phyloP scores from a whole-genome alignment of 2,113 vertebrate species.

The Pterocles burchelli region DNA sequence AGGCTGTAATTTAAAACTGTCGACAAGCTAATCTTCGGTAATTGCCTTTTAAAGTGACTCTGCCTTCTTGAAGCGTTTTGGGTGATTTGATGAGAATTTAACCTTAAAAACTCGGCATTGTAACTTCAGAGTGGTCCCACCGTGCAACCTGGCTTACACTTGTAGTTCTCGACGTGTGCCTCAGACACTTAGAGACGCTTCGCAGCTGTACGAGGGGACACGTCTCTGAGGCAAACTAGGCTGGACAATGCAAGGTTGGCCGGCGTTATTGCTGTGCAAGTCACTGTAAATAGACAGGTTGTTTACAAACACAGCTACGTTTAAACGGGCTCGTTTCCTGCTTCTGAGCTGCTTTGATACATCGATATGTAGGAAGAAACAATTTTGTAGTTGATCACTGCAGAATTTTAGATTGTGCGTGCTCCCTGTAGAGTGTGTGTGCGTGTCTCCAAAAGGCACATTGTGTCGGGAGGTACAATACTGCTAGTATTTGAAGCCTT shows the following conservation, averaged over 20 bases:
- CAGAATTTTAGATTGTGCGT: neutral
- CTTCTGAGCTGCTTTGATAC: neutral
- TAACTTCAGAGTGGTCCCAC: slow-evolving; percentile 9
- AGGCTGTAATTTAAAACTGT: slow-evolving; percentile 80
- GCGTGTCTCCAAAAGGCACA: neutral
- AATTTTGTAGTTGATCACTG: neutral
- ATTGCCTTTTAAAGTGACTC: slow-evolving; percentile 78
- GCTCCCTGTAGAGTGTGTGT: neutral
- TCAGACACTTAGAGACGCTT: neutral
- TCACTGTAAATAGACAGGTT: neutral
- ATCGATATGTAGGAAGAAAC: neutral
- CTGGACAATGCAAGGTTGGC: neutral
- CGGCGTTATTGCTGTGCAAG: neutral
- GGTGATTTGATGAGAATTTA: slow-evolving; percentile 71
- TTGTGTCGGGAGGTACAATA: neutral
- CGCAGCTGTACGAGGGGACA: neutral
- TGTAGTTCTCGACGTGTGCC: neutral
- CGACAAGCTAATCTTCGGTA: slow-evolving; percentile 79
- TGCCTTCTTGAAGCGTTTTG: slow-evolving; percentile 59
- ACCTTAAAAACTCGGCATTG: neutral
- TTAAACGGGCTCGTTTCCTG: neutral
- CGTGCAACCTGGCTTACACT: slow-evolving; percentile 3
- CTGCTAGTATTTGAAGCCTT: neutral
- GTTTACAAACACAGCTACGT: neutral
- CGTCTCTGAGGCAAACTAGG: neutral